These are phyloP conservation scores for Rhinichthys osculus DNA, from an alignment of 2,797 vertebrate genomes.

Conservation along the genomic window DNA sequence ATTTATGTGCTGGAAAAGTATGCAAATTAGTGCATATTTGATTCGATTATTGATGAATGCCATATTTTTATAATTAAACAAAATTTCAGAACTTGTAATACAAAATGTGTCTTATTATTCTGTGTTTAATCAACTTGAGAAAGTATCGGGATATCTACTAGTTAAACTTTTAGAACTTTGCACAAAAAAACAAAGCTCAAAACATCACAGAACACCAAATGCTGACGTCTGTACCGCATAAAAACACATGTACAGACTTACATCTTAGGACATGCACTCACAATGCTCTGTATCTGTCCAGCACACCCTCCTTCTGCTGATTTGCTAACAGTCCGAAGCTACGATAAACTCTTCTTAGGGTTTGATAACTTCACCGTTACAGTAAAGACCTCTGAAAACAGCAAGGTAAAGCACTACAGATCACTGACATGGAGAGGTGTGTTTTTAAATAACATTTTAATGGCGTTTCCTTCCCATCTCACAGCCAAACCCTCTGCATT, in stretches of 20 bases:
- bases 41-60: neutral
- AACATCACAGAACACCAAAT: neutral
- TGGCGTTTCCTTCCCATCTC: slow-evolving; percentile 46
- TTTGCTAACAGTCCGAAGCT: neutral
- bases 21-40: no score
- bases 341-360: neutral
- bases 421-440: neutral
- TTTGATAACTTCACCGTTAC: neutral
- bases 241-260: neutral
- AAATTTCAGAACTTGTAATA: neutral
- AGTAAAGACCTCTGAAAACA: neutral
- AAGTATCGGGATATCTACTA: neutral
- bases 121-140: neutral
- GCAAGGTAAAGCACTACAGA: neutral
- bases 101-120: neutral
- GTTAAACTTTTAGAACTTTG: no score
- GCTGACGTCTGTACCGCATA: neutral
- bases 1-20: neutral
- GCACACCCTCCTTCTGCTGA: neutral
- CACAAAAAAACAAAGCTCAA: neutral
- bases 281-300: neutral
- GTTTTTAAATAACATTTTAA: neutral
- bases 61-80: neutral
- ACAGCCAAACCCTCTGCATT: neutral
- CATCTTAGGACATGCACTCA: neutral